phyloP scores from a whole-genome alignment of 2,888 invertebrate species.

The Agrotis segetum region DNA sequence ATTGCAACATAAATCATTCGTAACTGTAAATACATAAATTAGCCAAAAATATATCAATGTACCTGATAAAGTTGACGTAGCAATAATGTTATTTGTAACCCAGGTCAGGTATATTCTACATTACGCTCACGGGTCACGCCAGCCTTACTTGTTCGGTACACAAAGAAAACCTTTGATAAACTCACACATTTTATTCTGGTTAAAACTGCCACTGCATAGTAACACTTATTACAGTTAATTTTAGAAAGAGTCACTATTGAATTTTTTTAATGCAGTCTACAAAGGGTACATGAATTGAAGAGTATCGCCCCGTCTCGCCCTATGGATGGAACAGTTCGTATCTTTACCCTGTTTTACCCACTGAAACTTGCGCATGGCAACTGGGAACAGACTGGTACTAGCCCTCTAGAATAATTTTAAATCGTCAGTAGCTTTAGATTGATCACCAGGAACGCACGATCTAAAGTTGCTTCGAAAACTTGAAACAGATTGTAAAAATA shows the following conservation, averaged over 20 bases:
- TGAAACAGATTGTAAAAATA: neutral
- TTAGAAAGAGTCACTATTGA: neutral
- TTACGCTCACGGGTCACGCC: neutral
- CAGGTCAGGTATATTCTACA: neutral
- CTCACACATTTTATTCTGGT: neutral
- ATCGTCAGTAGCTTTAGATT: neutral
- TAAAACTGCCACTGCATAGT: neutral
- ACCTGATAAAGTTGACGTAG: neutral
- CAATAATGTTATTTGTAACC: neutral
- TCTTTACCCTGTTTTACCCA: neutral
- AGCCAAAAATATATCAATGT: neutral
- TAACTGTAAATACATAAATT: neutral
- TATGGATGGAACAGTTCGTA: neutral
- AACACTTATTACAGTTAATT: neutral
- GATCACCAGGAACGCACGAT: neutral
- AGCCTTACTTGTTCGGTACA: neutral
- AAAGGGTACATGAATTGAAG: neutral
- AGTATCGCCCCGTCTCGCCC: neutral
- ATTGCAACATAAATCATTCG: neutral
- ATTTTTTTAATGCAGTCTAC: neutral
- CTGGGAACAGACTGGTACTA: neutral
- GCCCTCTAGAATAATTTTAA: neutral
- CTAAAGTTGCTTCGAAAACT: neutral
- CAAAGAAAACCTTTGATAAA: neutral
- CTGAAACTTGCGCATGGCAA: slow-evolving; percentile 8